Conservation (phyloP, 2,797 vertebrate species). For the Cuculus canorus region DNA sequence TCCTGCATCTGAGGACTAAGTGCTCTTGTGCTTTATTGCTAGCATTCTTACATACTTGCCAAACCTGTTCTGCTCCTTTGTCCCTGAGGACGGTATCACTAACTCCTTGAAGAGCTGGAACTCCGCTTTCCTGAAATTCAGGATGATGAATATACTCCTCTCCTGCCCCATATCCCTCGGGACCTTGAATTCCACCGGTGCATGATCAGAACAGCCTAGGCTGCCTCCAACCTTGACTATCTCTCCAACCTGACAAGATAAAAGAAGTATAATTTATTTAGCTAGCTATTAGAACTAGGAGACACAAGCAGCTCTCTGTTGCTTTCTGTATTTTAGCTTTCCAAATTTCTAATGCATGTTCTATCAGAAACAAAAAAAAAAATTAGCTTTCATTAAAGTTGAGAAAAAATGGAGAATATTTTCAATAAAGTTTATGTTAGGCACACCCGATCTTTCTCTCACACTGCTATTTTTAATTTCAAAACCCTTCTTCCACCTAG, state of each 20-base stretch:
- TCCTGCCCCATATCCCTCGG: too few species aligned
- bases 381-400: not conserved
- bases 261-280: not conserved
- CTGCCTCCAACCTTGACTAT: too few species aligned
- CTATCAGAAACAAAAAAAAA: not conserved
- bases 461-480: not conserved
- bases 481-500: not conserved
- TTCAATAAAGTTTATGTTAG: not conserved
- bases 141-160: too few species aligned
- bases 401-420: not conserved
- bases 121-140: too few species aligned
- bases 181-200: too few species aligned
- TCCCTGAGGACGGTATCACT: too few species aligned
- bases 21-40: too few species aligned
- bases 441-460: not conserved
- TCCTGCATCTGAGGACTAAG: too few species aligned
- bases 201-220: too few species aligned
- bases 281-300: accelerated
- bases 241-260: not conserved
- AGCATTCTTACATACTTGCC: too few species aligned
- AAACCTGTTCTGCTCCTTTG: too few species aligned
- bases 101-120: too few species aligned
- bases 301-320: not conserved
- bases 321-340: not conserved
- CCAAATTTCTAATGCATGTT: not conserved